Evolutionary conservation across 2,888 invertebrate species (phyloP), one percentile per base, ranked within the genome.

Genomic region (Orthosia gracilis): DNA sequence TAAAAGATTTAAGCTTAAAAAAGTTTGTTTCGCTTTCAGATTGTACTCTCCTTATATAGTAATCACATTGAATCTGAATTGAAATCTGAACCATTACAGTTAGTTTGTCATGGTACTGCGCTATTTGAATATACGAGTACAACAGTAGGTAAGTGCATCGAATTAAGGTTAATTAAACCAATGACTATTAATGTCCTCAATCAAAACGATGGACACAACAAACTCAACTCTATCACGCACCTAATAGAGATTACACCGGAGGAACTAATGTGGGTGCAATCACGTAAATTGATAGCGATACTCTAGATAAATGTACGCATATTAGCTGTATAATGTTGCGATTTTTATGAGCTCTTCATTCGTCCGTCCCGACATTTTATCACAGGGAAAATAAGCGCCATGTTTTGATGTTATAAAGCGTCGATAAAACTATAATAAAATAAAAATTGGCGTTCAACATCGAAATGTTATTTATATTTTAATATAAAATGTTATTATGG

Each of bases 131-230:
- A 87, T 88, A 40, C 40, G 40, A 40, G 40, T 40, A 88, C 85
- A 78, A 90, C 89, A 89, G 90, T 90, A 85, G 85, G 89, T 90
- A 89, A 91, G 88, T 92, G 92, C 91, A 93, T 92, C 90, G 92
- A 94, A 94, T 94, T 93, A 94, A 93, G 92, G 93, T 92, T 94
- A 94, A 94, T 95, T 93, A 94, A 92, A 91, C 88, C 93, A 94
- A 94, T 93, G 89, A 89, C 88, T 89, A 91, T 92, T 91, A 91
- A 91, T 91, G 89, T 88, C 86, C 85, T 80, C 88, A 89, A 85
- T 85, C 82, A 82, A 76, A 78, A 69, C 76, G 78, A 82, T 83
- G 79, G 69, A 80, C 85, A 85, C 76, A 76, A 81, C 84, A 89
- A 88, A 88, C 86, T 87, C 82, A 83, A 87, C 89, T 86, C 89